Evolutionary conservation across 2,797 vertebrate species (phyloP).

Genomic region (Syndactyla subalaris): DNA sequence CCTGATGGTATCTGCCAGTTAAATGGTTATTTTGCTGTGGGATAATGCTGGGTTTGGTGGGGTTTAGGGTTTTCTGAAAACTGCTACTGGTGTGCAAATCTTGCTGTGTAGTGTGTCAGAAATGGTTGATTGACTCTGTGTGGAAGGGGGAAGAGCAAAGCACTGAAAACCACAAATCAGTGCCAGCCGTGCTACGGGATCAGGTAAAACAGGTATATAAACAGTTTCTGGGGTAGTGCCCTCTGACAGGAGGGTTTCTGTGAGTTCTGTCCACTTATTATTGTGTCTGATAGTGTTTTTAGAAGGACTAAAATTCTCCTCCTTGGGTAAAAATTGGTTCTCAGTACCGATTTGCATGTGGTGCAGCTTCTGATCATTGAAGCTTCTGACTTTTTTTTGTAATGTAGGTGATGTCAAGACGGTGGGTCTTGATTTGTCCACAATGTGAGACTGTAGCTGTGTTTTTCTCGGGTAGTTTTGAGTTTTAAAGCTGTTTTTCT

Average conservation of each 20-base stretch:
- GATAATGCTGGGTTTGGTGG: neutral
- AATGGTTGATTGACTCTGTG: neutral
- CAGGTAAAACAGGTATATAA: neutral
- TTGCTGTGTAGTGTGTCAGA: neutral
- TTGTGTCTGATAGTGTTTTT: neutral
- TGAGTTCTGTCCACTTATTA: neutral
- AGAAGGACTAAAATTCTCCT: neutral
- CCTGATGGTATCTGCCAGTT: neutral
- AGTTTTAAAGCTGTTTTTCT: neutral
- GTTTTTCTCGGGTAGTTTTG: neutral
- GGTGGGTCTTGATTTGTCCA: neutral
- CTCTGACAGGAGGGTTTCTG: neutral
- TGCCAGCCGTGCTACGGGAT: neutral
- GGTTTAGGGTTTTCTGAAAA: neutral
- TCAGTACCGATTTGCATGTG: neutral
- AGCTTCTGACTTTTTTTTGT: neutral
- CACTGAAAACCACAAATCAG: accelerated
- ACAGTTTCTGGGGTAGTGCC: neutral
- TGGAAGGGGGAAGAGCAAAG: neutral
- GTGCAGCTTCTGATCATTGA: neutral
- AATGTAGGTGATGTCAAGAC: neutral
- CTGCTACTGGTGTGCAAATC: accelerated
- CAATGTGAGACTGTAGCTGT: neutral
- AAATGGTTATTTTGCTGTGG: neutral
- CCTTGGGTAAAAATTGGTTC: neutral